Conservation (phyloP, 2,113 vertebrate species). For the Symphodus melops region DNA sequence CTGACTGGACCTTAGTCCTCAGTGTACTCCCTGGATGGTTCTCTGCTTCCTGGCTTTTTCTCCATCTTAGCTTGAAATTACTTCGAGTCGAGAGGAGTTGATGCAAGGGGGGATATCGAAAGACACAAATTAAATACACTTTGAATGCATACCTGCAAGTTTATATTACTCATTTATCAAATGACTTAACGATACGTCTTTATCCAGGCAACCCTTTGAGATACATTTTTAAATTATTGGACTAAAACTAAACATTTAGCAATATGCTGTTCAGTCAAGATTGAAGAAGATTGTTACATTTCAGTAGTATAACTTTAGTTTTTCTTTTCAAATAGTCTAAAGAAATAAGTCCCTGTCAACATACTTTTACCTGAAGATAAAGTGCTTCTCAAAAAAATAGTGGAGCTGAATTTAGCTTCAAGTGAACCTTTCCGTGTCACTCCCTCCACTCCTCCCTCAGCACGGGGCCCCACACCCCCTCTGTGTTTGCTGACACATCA, state of each 20-base stretch:
- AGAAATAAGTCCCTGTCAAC: not conserved
- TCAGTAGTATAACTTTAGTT: too few species aligned
- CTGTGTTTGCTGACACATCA: slow-evolving; percentile 41
- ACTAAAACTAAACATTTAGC: not conserved
- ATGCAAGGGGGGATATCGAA: slow-evolving; percentile 55
- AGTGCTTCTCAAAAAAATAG: not conserved
- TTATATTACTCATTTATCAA: too few species aligned
- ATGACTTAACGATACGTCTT: too few species aligned
- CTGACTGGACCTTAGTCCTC: slow-evolving; percentile 62
- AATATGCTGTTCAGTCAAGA: not conserved
- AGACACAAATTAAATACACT: slow-evolving; percentile 27
- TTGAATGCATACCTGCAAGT: slow-evolving; percentile 7
- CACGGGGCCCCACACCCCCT: slow-evolving; percentile 27
- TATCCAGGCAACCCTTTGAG: too few species aligned
- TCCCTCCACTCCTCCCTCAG: slow-evolving; percentile 7
- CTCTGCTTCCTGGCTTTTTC: slow-evolving; percentile 29
- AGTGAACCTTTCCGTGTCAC: not conserved
- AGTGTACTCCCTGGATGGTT: slow-evolving; percentile 43
- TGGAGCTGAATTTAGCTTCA: too few species aligned
- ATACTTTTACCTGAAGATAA: not conserved
- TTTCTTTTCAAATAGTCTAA: too few species aligned
- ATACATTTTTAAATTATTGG: too few species aligned
- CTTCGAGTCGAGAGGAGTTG: slow-evolving; percentile 46
- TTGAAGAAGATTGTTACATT: too few species aligned
- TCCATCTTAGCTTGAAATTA: slow-evolving; percentile 54